Evolutionary conservation across 2,888 invertebrate genomes (phyloP).

Genomic region (Leptogaster cylindrica): DNA sequence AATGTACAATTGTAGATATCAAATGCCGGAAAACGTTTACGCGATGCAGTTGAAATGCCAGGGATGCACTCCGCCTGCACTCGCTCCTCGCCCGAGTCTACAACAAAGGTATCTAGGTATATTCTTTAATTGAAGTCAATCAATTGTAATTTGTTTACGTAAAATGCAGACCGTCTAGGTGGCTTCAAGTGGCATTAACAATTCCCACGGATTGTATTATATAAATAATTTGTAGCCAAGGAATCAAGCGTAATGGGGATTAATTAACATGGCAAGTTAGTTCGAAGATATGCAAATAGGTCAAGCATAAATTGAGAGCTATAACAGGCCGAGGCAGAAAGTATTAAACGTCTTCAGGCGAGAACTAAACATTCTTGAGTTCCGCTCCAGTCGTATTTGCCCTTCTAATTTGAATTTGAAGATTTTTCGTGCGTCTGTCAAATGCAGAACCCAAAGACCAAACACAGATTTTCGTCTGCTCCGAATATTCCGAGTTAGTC

Average conservation of each 20-base stretch:
- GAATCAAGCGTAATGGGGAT: not conserved
- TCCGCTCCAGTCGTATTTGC: not conserved
- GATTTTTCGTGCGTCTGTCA: not conserved
- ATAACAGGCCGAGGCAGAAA: not conserved
- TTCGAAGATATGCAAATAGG: not conserved
- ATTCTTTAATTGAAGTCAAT: not conserved
- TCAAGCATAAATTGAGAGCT: not conserved
- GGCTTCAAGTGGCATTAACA: not conserved
- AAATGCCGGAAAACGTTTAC: too few species aligned
- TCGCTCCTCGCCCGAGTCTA: too few species aligned
- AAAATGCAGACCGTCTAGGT: not conserved
- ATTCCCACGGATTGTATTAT: not conserved
- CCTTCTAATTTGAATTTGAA: not conserved
- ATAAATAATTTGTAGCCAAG: constrained; percentile 4
- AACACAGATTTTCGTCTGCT: too few species aligned
- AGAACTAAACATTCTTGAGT: not conserved
- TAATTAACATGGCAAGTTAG: not conserved
- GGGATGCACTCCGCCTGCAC: too few species aligned
- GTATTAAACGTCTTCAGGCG: not conserved
- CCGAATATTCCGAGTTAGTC: too few species aligned
- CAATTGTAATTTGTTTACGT: not conserved
- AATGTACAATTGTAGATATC: too few species aligned
- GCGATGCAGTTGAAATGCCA: too few species aligned
- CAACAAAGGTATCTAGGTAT: too few species aligned
- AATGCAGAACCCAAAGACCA: too few species aligned